phyloP scores from a whole-genome alignment of 2,113 vertebrate species.

The Austrofundulus limnaeus region DNA sequence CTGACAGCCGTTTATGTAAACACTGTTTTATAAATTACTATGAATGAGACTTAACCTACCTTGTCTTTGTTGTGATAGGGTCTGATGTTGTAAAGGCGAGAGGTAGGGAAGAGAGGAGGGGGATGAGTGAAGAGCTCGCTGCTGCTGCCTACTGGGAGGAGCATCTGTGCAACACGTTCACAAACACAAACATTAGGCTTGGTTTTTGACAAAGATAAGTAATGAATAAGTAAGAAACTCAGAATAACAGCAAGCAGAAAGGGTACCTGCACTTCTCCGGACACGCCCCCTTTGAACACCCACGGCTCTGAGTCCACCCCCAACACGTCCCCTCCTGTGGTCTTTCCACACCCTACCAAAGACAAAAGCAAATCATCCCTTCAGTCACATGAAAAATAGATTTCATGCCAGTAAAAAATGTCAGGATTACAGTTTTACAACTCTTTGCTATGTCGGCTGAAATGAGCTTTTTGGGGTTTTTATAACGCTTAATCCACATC shows the following conservation, averaged over 20 bases:
- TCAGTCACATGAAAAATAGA: neutral
- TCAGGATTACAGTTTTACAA: neutral
- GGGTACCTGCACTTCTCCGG: slow-evolving; percentile 86
- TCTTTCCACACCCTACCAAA: slow-evolving; percentile 82
- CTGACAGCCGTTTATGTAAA: too few relatives aligned
- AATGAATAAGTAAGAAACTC: neutral
- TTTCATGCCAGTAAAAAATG: too few relatives aligned
- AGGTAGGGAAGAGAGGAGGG: slow-evolving; percentile 84
- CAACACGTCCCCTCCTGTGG: slow-evolving; percentile 67
- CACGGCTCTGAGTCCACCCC: slow-evolving; percentile 82
- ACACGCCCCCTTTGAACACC: slow-evolving; percentile 82
- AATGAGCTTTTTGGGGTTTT: neutral
- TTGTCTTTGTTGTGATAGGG: slow-evolving; percentile 84
- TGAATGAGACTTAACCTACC: slow-evolving; percentile 61
- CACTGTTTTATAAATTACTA: too few relatives aligned
- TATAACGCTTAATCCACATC: neutral
- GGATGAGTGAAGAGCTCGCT: slow-evolving; percentile 86
- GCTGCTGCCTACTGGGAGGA: slow-evolving; percentile 82
- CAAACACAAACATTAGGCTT: slow-evolving; percentile 2
- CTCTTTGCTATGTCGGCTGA: neutral
- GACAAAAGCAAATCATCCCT: neutral
- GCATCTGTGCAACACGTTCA: slow-evolving; percentile 73
- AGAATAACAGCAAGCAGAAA: neutral
- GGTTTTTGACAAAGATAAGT: neutral
- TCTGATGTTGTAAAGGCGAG: slow-evolving; percentile 82